These are phyloP conservation scores for Monochamus alternatus DNA, from an alignment of 2,888 invertebrate genomes.

Conservation along the genomic window DNA sequence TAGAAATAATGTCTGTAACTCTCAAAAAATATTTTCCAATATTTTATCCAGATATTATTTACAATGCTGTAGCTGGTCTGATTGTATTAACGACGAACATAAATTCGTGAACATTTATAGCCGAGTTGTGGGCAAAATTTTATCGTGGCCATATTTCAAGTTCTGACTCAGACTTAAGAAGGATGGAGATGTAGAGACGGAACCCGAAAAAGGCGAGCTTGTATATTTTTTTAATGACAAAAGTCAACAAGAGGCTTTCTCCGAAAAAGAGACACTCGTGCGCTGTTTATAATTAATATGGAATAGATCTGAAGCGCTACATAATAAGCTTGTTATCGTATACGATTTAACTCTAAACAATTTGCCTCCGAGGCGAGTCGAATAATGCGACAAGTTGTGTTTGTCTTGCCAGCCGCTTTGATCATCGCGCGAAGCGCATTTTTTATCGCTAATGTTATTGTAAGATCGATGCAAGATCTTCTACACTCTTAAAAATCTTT, in stretches of 20 bases:
- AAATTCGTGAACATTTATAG: not conserved
- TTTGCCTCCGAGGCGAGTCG: slow-evolving; percentile 1
- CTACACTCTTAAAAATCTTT: not conserved
- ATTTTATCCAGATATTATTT: not conserved
- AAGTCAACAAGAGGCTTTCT: slow-evolving; percentile 17
- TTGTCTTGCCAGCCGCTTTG: slow-evolving; percentile 8
- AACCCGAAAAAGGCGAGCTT: not conserved
- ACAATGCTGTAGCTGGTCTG: not conserved
- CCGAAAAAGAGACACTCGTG: not conserved
- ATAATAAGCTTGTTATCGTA: slow-evolving; percentile 25
- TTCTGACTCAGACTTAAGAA: not conserved
- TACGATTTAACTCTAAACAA: slow-evolving; percentile 21
- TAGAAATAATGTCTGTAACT: not conserved
- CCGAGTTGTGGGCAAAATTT: not conserved
- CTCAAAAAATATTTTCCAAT: not conserved
- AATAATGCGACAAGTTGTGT: slow-evolving; percentile 20
- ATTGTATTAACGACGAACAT: not conserved
- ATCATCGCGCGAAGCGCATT: slow-evolving; percentile 15
- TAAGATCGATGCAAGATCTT: slow-evolving; percentile 16
- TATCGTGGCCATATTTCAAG: not conserved
- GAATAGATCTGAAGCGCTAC: slow-evolving; percentile 20
- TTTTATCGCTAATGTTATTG: slow-evolving; percentile 27
- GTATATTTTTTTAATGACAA: slow-evolving; percentile 18
- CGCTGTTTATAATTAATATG: slow-evolving; percentile 16
- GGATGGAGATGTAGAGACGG: not conserved